Conservation (phyloP, 2,888 invertebrate species). For the Acanthococcus lagerstroemiae region DNA sequence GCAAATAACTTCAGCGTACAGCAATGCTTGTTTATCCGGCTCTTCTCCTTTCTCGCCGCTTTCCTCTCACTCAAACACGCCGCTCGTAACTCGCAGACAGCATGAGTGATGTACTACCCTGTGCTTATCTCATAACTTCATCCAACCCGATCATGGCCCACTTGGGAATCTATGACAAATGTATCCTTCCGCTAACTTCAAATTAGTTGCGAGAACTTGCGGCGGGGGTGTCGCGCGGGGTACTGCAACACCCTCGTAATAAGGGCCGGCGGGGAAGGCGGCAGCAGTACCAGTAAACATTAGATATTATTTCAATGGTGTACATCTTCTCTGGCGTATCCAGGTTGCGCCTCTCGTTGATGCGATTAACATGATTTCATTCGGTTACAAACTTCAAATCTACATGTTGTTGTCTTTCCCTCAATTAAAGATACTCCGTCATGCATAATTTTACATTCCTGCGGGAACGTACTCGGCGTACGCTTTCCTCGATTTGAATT, state of each 20-base stretch:
- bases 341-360: neutral
- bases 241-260: slow-evolving; percentile 9
- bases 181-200: slow-evolving; percentile 32
- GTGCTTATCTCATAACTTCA: slow-evolving; percentile 31
- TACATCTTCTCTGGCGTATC: neutral
- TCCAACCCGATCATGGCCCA: slow-evolving; percentile 32
- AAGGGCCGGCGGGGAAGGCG: neutral
- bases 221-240: neutral
- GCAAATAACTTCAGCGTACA: slow-evolving; percentile 7
- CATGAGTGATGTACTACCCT: slow-evolving; percentile 27
- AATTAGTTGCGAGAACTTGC: slow-evolving; percentile 27
- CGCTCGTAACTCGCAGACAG: slow-evolving; percentile 18
- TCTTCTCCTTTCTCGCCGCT: neutral
- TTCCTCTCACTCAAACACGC: neutral
- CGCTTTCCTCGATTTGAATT: neutral
- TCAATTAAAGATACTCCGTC: slow-evolving; percentile 24
- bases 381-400: slow-evolving; percentile 16
- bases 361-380: slow-evolving; percentile 24
- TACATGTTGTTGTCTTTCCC: slow-evolving; percentile 14
- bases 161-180: slow-evolving; percentile 32
- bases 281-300: slow-evolving; percentile 12
- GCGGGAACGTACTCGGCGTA: neutral
- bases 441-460: slow-evolving; percentile 18
- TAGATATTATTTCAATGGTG: slow-evolving; percentile 14
- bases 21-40: neutral